Conservation (phyloP, 2,888 invertebrate genomes). For the Habroteleia sp. region DNA sequence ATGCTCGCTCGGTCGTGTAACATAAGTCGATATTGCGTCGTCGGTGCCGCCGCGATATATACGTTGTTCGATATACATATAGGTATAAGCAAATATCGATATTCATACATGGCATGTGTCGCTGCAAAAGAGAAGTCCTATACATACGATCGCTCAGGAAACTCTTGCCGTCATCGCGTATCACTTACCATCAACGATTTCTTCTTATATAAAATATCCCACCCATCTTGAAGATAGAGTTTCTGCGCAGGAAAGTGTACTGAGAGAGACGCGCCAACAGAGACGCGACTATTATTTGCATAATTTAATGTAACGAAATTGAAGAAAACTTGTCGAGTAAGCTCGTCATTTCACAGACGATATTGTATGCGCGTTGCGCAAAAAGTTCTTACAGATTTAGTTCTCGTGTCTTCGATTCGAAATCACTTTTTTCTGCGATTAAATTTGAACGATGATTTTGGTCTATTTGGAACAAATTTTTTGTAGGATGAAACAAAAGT, state of each 20-base stretch:
- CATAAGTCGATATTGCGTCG: conserved; percentile 79
- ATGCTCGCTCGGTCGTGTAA: conserved; percentile 80
- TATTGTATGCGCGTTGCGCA: conserved; percentile 11
- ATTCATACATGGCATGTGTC: conserved; percentile 65
- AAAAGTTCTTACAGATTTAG: no score
- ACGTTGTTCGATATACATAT: conserved; percentile 70
- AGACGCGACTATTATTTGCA: conserved; percentile 54
- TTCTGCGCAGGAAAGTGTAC: conserved; percentile 54
- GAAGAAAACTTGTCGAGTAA: conserved; percentile 39
- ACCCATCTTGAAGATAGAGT: conserved; percentile 63
- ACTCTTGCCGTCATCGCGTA: conserved; percentile 76
- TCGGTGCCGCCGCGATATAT: conserved; percentile 73
- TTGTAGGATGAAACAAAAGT: no score
- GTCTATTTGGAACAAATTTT: no score
- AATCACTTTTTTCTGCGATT: no score
- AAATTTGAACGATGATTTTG: no score
- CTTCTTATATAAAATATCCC: conserved; percentile 74
- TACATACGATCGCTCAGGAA: conserved; percentile 77
- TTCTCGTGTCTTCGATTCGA: no score
- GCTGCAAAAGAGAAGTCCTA: conserved; percentile 76
- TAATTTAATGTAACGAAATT: conserved; percentile 58
- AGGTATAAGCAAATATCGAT: conserved; percentile 63
- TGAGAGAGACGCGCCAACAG: conserved; percentile 35
- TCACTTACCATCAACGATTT: conserved; percentile 79
- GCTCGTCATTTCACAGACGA: conserved; percentile 21